Evolutionary conservation across 2,888 invertebrate species (phyloP).

Genomic region (Pristionchus fissidentatus): DNA sequence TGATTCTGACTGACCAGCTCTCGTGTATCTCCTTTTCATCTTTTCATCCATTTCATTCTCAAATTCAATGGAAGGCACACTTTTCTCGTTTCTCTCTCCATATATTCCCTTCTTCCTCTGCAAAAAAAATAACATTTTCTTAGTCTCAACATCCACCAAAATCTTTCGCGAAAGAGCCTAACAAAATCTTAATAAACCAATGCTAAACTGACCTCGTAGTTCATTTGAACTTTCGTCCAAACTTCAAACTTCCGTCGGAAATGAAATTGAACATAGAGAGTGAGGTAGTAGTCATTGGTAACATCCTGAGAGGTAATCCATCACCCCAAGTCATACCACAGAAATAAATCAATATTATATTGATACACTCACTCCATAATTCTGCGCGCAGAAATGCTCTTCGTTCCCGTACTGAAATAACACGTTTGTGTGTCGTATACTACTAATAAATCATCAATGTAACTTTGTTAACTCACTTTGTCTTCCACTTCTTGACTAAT

Average conservation of each 20-base stretch:
- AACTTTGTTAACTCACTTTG: too few species aligned
- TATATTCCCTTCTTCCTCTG: not conserved
- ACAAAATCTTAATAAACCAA: not conserved
- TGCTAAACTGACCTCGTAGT: not conserved
- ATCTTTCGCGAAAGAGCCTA: too few species aligned
- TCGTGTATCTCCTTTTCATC: not conserved
- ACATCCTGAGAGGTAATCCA: not conserved
- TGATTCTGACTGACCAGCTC: not conserved
- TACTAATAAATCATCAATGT: not conserved
- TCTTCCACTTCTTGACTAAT: not conserved
- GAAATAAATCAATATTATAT: not conserved
- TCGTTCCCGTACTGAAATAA: too few species aligned
- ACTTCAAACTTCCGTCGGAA: not conserved
- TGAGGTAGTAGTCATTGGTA: not conserved
- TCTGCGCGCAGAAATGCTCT: too few species aligned
- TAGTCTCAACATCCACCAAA: too few species aligned
- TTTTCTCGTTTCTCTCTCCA: not conserved
- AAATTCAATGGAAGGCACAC: not conserved
- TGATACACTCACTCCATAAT: not conserved
- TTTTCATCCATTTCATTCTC: not conserved
- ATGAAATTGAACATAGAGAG: not conserved
- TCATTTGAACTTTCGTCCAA: not conserved
- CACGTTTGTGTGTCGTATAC: not conserved
- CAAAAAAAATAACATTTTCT: too few species aligned
- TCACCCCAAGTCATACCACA: too few species aligned